Conservation (phyloP, 2,113 vertebrate species). For the Tinamus guttatus region DNA sequence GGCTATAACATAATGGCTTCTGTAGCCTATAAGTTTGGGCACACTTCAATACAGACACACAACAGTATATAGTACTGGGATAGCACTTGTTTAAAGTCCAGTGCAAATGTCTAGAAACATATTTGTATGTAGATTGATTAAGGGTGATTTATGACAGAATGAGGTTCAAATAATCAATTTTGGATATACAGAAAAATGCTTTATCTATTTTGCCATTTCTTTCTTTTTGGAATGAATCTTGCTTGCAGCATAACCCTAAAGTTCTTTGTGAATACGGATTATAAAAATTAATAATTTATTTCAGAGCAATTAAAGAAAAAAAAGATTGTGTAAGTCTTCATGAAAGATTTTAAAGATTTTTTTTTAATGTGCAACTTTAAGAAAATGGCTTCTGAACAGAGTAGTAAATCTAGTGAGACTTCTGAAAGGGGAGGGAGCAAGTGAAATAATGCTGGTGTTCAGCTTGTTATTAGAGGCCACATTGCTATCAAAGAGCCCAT, state of each 20-base stretch:
- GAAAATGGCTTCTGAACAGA: background rate
- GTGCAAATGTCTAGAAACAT: background rate
- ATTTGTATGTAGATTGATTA: background rate
- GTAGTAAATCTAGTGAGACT: background rate
- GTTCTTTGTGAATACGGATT: constrained; percentile 7
- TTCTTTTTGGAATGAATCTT: constrained; percentile 1
- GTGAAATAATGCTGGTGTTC: background rate
- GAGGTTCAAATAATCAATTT: background rate
- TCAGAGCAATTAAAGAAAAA: background rate
- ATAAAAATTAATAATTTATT: constrained; percentile 2
- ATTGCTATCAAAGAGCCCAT: background rate
- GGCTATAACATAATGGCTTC: background rate
- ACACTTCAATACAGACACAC: background rate
- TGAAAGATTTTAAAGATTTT: background rate
- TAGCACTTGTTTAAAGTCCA: background rate
- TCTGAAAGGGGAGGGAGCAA: background rate
- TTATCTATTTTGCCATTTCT: background rate
- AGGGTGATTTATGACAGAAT: background rate
- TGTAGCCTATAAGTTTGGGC: background rate
- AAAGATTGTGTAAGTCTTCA: background rate
- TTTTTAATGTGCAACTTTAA: background rate
- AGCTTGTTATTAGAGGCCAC: background rate
- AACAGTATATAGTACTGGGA: background rate
- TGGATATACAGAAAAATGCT: background rate
- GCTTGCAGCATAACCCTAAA: background rate